Percentiles rank a stretch among this genome's conserved stretches.
phyloP scores from a whole-genome alignment of 1,140 invertebrate species.

The Lanistes nyassanus region DNA sequence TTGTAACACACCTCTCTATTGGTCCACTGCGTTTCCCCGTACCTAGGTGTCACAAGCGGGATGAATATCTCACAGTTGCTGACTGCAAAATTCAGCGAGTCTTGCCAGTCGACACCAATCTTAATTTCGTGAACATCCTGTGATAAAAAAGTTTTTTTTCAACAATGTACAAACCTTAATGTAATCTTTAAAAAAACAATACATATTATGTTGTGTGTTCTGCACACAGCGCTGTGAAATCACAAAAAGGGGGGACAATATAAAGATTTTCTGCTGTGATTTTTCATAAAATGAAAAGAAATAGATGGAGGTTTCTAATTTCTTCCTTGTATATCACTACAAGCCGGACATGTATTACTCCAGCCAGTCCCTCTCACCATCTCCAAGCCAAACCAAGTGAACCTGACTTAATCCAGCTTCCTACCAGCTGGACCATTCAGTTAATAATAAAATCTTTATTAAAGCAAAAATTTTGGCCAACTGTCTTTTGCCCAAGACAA shows the following conservation, averaged over 20 bases:
- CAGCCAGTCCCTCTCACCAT: no score
- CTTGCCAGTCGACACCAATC: constrained; percentile 68
- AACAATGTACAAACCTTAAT: not conserved
- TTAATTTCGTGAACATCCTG: constrained; percentile 70
- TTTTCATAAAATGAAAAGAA: not conserved
- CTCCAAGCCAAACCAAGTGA: not conserved
- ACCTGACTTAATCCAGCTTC: not conserved
- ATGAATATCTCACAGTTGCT: constrained; percentile 68
- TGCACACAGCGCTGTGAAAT: no score
- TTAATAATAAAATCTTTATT: no score
- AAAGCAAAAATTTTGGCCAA: not conserved
- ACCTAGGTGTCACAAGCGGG: constrained; percentile 66
- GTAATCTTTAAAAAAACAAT: not conserved
- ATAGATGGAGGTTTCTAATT: no score
- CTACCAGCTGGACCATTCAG: no score
- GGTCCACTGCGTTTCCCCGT: constrained; percentile 70
- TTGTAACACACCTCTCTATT: constrained; percentile 66
- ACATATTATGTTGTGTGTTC: no score
- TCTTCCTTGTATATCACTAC: no score
- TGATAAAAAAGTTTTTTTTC: constrained; percentile 21
- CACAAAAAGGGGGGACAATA: no score
- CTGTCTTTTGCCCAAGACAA: not conserved
- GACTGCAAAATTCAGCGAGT: constrained; percentile 68
- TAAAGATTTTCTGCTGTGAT: not conserved
- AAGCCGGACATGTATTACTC: no score